Conservation (phyloP, 2,113 vertebrate species). For the Ahaetulla prasina region DNA sequence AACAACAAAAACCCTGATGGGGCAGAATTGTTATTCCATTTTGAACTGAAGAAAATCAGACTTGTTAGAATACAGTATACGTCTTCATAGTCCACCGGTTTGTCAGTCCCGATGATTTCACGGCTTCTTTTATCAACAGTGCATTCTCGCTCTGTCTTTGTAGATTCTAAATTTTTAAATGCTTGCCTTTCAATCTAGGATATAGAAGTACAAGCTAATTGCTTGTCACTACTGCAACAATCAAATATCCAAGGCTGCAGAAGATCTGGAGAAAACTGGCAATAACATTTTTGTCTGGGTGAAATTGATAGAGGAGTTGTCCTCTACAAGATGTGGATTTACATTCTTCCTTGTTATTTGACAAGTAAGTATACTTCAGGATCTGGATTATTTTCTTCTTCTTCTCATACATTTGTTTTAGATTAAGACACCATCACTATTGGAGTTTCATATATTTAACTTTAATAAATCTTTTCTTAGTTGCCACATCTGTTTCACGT, state of each 20-base stretch:
- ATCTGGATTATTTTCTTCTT: background rate
- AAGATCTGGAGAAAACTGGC: background rate
- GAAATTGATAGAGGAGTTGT: background rate
- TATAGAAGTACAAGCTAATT: conserved; percentile 49
- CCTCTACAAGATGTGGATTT: background rate
- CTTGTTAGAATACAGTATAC: conserved; percentile 37
- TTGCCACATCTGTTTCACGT: background rate
- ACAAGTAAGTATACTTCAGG: background rate
- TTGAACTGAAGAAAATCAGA: conserved; percentile 64
- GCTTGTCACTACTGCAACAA: conserved; percentile 44
- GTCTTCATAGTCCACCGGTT: conserved; percentile 57
- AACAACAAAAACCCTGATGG: conserved; percentile 51
- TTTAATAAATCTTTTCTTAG: background rate
- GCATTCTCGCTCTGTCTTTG: conserved; percentile 20
- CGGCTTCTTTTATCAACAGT: conserved; percentile 51
- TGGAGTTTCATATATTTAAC: background rate
- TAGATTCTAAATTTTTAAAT: conserved; percentile 58
- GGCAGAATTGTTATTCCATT: conserved; percentile 59
- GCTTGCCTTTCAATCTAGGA: conserved; percentile 52
- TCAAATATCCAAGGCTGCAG: conserved; percentile 18
- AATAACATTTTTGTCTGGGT: background rate
- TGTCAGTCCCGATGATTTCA: conserved; percentile 56
- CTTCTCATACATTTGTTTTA: background rate
- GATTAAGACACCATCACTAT: background rate
- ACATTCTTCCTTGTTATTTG: background rate